phyloP scores from a whole-genome alignment of 2,113 vertebrate species.

The Malurus melanocephalus region DNA sequence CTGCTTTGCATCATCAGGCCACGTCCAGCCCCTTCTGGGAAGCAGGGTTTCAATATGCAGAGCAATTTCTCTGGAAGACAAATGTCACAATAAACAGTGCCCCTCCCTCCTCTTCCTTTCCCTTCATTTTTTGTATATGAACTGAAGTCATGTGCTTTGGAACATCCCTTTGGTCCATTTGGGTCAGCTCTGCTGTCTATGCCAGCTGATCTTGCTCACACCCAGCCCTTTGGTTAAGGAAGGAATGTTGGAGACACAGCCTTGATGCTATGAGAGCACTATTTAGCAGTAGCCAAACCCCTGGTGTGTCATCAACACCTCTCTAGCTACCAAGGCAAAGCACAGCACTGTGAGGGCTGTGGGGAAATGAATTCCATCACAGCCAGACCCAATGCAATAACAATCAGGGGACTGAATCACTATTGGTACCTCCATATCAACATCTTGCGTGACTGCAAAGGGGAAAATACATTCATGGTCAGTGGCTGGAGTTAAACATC shows the following conservation, averaged over 20 bases:
- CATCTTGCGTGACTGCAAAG: background rate
- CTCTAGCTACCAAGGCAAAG: background rate
- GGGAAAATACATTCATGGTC: background rate
- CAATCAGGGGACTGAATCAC: background rate
- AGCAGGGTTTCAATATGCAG: fast-evolving
- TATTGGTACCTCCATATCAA: background rate
- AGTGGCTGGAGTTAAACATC: background rate
- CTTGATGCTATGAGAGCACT: background rate
- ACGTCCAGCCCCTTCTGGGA: background rate
- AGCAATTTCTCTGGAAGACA: background rate
- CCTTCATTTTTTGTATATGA: background rate
- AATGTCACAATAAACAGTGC: fast-evolving
- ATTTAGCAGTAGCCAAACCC: background rate
- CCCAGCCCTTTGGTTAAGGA: background rate
- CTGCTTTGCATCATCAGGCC: background rate
- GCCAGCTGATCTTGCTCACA: background rate
- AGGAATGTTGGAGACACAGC: background rate
- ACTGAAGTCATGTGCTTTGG: background rate
- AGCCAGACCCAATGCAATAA: background rate
- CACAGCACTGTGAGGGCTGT: background rate
- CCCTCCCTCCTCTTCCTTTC: background rate
- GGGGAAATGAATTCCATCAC: background rate
- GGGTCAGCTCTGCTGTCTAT: background rate
- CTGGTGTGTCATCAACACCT: background rate
- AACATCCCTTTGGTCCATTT: background rate